A percentile compares a stretch with the other conserved stretches of the same genome.
Conservation (phyloP, 1,140 invertebrate genomes). For the Diorhabda carinulata region DNA sequence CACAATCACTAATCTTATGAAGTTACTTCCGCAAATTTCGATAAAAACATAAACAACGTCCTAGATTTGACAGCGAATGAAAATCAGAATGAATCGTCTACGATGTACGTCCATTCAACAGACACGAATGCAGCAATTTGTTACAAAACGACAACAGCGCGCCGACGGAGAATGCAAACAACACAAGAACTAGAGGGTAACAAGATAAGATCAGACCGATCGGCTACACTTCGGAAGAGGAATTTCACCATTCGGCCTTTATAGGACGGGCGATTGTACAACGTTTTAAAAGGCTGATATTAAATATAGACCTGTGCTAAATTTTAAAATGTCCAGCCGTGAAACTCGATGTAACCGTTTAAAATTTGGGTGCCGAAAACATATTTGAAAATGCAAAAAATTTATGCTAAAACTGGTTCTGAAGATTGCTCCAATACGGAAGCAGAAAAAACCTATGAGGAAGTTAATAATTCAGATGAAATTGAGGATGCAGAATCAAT, state of each 20-base stretch:
- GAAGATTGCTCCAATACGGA: too few species aligned
- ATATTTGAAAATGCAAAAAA: too few species aligned
- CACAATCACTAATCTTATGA: neutral
- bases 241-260: neutral
- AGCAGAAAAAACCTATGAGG: too few species aligned
- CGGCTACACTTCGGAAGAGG: neutral
- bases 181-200: constrained; percentile 9
- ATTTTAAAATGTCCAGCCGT: too few species aligned
- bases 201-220: constrained; percentile 9
- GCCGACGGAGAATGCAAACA: constrained; percentile 9
- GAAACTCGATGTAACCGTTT: too few species aligned
- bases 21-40: constrained; percentile 11
- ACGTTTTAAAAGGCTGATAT: too few species aligned
- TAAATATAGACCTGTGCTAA: too few species aligned
- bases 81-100: neutral
- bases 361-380: too few species aligned
- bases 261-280: neutral
- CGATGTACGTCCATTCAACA: constrained; percentile 5
- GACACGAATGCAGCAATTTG: constrained; percentile 16
- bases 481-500: too few species aligned
- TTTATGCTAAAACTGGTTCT: too few species aligned
- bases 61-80: constrained; percentile 4
- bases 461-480: too few species aligned
- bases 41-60: constrained; percentile 18
- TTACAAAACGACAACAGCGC: constrained; percentile 5